phyloP scores from a whole-genome alignment of 2,113 vertebrate species.

The Nyctibius bracteatus region DNA sequence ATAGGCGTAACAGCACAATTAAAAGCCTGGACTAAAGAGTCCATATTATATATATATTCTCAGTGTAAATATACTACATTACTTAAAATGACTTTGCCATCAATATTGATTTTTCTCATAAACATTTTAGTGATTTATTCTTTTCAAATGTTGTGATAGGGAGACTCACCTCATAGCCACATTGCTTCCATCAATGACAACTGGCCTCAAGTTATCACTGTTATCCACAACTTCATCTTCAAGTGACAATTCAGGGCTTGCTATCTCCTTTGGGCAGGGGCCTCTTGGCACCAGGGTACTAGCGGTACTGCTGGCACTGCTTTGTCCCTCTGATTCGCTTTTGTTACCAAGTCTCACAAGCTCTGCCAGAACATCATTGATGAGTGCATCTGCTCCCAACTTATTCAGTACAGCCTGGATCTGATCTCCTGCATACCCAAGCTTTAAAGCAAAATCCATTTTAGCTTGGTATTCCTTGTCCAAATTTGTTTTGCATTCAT shows the following conservation, averaged over 20 bases:
- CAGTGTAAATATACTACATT: not conserved
- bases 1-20: not conserved
- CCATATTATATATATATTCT: not conserved
- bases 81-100: not conserved
- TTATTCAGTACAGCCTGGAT: slow-evolving; percentile 93
- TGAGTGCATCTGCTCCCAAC: slow-evolving; percentile 89
- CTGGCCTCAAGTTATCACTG: slow-evolving; percentile 90
- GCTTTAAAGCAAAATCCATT: slow-evolving; percentile 96
- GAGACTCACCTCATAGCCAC: slow-evolving; percentile 94
- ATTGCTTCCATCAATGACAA: slow-evolving; percentile 97
- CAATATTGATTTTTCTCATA: not conserved
- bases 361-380: slow-evolving; percentile 94
- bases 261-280: slow-evolving; percentile 80
- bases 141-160: not conserved
- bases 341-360: slow-evolving; percentile 95
- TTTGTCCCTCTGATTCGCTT: slow-evolving; percentile 85
- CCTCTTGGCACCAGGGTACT: slow-evolving; percentile 69
- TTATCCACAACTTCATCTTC: slow-evolving; percentile 89
- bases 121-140: not conserved
- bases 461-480: slow-evolving; percentile 93
- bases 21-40: not conserved
- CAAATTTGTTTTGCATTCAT: slow-evolving; percentile 60
- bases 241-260: slow-evolving; percentile 88
- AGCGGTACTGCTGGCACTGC: slow-evolving; percentile 51
- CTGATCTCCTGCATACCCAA: slow-evolving; percentile 93